Evolutionary conservation across 2,113 vertebrate species (phyloP), one percentile per base, ranked within the genome.

Genomic region (Nothobranchius furzeri): DNA sequence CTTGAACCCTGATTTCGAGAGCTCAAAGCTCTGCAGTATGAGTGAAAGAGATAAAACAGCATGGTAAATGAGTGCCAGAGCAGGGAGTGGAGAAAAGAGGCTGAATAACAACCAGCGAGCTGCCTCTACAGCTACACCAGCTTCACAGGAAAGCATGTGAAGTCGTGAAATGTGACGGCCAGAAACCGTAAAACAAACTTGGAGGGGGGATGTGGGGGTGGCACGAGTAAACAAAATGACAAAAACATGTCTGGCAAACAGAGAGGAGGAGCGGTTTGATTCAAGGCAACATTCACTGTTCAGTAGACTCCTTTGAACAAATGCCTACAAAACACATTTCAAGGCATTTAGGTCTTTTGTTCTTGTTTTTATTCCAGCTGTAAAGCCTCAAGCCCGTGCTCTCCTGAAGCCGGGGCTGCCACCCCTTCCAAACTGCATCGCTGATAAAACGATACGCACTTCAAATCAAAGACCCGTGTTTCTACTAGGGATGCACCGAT

Each of bases 31-130:
- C 24, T 1, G 55, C 71, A 68, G 62, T 57, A 54, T 63, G 81
- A 79, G 75, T 57, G 78, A 68, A 78, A 73, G 69, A 78, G 78
- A 88, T 89, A 79, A 88, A 79, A 90, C 81, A 51, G 84, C 68
- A 80, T 80, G 46, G 83, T 73, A 86, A 83, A 89, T 87, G 80
- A 87, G 65, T 40, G 75, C 48, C 66, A 56, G 83, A 75, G 70
- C 68, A 55, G 64, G 20, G 49, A 78, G 70, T 55, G 25, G 55
- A 20, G 35, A 55, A 66, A 51, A 64, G 58, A 57, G 56, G 60
- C 61, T 82, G 81, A 81, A 88, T 78, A 88, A 81, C 65, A 87
- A 75, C 82, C 76, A 84, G 76, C 63, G 59, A 70, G 81, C 77
- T 76, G 72, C 70, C 80, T 85, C 72, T 78, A 76, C 84, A 79